Evolutionary conservation across 2,113 vertebrate genomes (phyloP).

Genomic region (Vireo altiloquus): DNA sequence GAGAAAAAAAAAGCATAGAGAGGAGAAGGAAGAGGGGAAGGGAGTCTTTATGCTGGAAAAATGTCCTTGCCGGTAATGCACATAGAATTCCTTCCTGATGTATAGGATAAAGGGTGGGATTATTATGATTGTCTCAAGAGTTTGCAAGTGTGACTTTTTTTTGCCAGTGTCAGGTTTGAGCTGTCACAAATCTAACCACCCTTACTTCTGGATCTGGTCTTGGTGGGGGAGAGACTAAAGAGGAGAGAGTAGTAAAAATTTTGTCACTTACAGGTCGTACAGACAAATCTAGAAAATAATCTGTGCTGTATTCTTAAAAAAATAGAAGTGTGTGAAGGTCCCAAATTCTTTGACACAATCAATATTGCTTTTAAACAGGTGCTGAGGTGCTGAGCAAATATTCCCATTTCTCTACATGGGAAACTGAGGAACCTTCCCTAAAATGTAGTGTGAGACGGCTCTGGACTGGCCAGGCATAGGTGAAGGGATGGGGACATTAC

Average conservation of each 20-base stretch:
- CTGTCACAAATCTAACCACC: background rate
- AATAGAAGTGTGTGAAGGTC: background rate
- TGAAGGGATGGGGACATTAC: background rate
- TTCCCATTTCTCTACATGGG: background rate
- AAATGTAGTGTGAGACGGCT: background rate
- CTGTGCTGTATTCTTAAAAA: background rate
- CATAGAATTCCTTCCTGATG: background rate
- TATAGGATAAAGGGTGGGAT: background rate
- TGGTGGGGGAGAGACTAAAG: rapidly evolving
- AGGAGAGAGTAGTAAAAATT: background rate
- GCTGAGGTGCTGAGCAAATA: background rate
- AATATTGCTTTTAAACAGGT: background rate
- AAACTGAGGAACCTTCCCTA: background rate
- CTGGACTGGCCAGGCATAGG: background rate
- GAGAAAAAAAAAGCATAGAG: background rate
- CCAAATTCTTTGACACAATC: background rate
- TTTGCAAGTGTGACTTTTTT: background rate
- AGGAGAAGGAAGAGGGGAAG: background rate
- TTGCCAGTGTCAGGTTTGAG: background rate
- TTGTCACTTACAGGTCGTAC: background rate
- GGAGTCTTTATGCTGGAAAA: background rate
- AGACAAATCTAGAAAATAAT: background rate
- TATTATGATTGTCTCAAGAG: background rate
- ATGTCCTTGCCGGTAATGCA: background rate
- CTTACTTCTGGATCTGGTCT: background rate